Base-by-base conservation (phyloP, 2,888 invertebrate genomes). In the Tortrix viridana region DNA sequence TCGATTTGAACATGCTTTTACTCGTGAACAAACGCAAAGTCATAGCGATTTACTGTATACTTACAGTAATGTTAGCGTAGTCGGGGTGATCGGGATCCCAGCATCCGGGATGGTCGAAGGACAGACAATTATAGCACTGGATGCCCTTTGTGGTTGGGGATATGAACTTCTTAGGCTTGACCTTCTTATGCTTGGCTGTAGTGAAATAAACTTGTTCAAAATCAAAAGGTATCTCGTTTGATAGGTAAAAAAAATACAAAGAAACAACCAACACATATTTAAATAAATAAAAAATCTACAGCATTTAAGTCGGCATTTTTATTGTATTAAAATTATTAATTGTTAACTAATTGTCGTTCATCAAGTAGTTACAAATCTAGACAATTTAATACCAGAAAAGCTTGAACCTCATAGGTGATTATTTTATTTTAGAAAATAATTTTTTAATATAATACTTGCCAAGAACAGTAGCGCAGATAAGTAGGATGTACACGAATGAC, bases 1-100 rank as follows among this genome's bases (percentile, higher is more conserved):
- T 4, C 4, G 22, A 3, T 12, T 32, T 12, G n/a, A n/a, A n/a
- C n/a, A n/a, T n/a, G n/a, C 32, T 32, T 3, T 32, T 26, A 26
- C 7, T 1, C 7, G 7, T 7, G 1, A 26, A 6, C 7, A 7
- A 26, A 26, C n/a, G 1, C 7, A 26, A 26, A 0, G 9, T 3
- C 9, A 38, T 4, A 16, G 14, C 4, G n/a, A 44, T 44, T 5
- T 3, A 12, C 3, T 9, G 41, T 32, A 7, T 56, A 72, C 76
- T 82, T 19, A 90, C 90, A 47, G 91, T 91, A 41, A 89, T 81
- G 68, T 92, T 92, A 12, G 86, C 82, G 75, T 86, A 87, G 75
- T 91, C 89, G 1, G 91, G 91, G 64, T 92, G 92, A 65, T 89
- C 90, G 20, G 92, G 91, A 70, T 92, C 91, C 92, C 92, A 92